Conservation (phyloP, 2,888 invertebrate species). For the Trissoscelio sp. region DNA sequence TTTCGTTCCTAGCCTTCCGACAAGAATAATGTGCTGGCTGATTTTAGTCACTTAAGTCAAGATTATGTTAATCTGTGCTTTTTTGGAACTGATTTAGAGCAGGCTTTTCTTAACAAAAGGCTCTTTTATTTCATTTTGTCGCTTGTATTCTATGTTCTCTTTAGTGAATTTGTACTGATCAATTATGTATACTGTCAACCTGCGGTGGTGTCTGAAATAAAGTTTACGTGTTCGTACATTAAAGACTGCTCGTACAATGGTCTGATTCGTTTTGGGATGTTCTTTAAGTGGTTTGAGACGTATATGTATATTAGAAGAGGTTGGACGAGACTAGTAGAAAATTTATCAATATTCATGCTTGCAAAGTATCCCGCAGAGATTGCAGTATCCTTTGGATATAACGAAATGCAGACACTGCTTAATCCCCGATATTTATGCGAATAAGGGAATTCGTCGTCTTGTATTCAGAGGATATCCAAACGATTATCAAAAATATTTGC, state of each 20-base stretch:
- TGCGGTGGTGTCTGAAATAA: background rate
- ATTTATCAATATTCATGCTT: conserved; percentile 17
- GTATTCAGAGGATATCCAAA: background rate
- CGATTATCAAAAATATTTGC: background rate
- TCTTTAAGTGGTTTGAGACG: background rate
- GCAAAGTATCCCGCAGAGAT: background rate
- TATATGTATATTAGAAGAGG: background rate
- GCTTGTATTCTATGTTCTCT: too few relatives aligned
- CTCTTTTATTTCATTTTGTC: too few relatives aligned
- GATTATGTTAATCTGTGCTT: background rate
- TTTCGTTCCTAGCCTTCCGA: too few relatives aligned
- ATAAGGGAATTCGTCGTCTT: background rate
- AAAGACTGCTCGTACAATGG: background rate
- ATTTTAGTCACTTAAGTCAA: too few relatives aligned
- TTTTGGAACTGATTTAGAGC: too few relatives aligned
- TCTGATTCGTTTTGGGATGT: background rate
- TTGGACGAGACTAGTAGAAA: background rate
- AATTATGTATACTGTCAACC: background rate
- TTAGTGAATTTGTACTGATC: too few relatives aligned
- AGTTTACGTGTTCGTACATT: background rate
- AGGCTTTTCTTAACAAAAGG: too few relatives aligned
- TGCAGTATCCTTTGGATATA: background rate
- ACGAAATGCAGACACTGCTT: background rate
- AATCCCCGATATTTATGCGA: background rate
- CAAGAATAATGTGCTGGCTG: too few relatives aligned